Base-by-base conservation (phyloP, 1,140 invertebrate genomes). In the Drosophila tani region DNA sequence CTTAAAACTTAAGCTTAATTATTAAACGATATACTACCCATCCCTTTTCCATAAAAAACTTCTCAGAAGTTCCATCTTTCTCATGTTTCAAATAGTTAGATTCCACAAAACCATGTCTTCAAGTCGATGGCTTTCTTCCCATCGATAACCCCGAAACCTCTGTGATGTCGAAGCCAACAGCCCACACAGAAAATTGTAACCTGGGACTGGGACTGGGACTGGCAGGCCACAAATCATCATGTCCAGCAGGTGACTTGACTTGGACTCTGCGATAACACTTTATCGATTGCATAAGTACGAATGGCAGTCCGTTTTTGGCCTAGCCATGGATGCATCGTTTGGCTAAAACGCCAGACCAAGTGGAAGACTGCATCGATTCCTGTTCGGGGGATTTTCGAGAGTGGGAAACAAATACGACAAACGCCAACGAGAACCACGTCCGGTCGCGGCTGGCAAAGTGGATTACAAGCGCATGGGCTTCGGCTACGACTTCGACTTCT, bases 401-500 rank as follows among this genome's bases (percentile, higher is more conserved):
- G 65, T 68, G 60, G 60, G 65, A 47, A 21, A 57, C 45, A 41
- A 47, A 40, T 55, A 43, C 71, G 73, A 59, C 67, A 69, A 55
- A 19, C 75, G 74, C 65, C 74, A 78, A 78, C 75, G 65, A 79
- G 76, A 79, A 79, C 53, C 75, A 77, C 76, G 76, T 79, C 76
- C 76, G 76, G 75, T 79, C 62, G 71, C 62, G 71, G 56, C 27
- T 56, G 19, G 75, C 38, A 62, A 79, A 78, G 75, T 76, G 74
- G 74, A 76, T 76, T 76, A 76, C 74, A 76, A 67, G 74, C 66
- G 67, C 67, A 38, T 73, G 67, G 67, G 68, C 67, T 70, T 68
- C n/a, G 21, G 27, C 40, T 35, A 40, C 57, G 8, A 63, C 63
- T 59, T 21, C 67, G 41, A 65, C 59, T 66, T 69, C 21, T 46